These are phyloP conservation scores for Ridgeia piscesae DNA, from an alignment of 1,140 invertebrate species.

Conservation along the genomic window DNA sequence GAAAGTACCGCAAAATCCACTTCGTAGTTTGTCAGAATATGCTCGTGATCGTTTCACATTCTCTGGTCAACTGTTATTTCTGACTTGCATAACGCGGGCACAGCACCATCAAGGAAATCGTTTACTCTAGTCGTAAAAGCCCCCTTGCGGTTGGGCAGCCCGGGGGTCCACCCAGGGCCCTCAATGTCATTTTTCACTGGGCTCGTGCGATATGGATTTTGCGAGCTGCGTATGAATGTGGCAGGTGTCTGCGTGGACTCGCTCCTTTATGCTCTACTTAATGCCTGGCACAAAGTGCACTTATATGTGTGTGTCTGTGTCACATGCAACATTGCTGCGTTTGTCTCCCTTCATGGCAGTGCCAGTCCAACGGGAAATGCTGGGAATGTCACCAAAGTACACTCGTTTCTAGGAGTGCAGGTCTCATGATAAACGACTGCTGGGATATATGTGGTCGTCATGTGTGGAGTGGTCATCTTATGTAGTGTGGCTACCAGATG, in stretches of 20 bases:
- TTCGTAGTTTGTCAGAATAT: background rate
- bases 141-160: background rate
- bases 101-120: background rate
- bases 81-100: background rate
- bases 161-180: background rate
- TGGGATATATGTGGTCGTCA: background rate
- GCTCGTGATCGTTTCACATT: background rate
- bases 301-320: background rate
- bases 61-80: background rate
- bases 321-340: background rate
- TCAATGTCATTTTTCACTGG: background rate
- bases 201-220: background rate
- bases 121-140: background rate
- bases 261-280: background rate
- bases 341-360: background rate
- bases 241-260: background rate
- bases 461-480: too few relatives aligned
- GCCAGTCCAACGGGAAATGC: background rate
- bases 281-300: background rate
- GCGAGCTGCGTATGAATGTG: background rate
- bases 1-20: background rate
- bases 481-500: too few relatives aligned
- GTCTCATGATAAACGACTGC: background rate
- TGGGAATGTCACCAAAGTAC: too few relatives aligned
- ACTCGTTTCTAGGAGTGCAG: background rate